Evolutionary conservation across 2,888 invertebrate genomes (phyloP), one percentile per base, ranked within the genome.

Genomic region (Elegia similella): DNA sequence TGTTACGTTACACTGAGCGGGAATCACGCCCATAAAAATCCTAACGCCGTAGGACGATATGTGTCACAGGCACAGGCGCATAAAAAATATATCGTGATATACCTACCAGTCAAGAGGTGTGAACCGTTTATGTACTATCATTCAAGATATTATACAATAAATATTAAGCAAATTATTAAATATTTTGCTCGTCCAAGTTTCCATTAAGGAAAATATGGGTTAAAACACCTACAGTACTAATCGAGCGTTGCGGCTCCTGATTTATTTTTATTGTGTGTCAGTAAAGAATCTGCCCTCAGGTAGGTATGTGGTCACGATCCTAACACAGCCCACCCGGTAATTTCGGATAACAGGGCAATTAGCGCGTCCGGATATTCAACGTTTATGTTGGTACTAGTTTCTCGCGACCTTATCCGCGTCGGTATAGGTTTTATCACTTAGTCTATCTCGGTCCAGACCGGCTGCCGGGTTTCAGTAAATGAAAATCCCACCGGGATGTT

Each of bases 331-430:
- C 42, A 61, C 58, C 64, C 64, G 65, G 60, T 64, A 66, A 68
- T 65, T 66, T 65, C 69, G 72, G 67, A 64, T 67, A 68, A 72
- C 71, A 67, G 65, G 73, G 71, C 76, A 76, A 79, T 79, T 75
- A 76, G 67, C 70, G 59, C 66, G 58, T 68, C 63, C 58, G 55
- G 55, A 46, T 23, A 47, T 23, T 16, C 30, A 15, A 30, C 38
- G 12, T 8, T 34, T 6, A 34, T 6, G 34, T 34, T 34, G 34
- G 34, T 32, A n/a, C n/a, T n/a, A n/a, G n/a, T n/a, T n/a, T n/a
- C n/a, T n/a, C n/a, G n/a, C n/a, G n/a, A n/a, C n/a, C n/a, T n/a
- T n/a, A n/a, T n/a, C n/a, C n/a, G n/a, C n/a, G n/a, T n/a, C n/a
- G n/a, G n/a, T n/a, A n/a, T n/a, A n/a, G n/a, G n/a, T n/a, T n/a